Evolutionary conservation across 2,113 vertebrate genomes (phyloP).

Genomic region (Gavia stellata): DNA sequence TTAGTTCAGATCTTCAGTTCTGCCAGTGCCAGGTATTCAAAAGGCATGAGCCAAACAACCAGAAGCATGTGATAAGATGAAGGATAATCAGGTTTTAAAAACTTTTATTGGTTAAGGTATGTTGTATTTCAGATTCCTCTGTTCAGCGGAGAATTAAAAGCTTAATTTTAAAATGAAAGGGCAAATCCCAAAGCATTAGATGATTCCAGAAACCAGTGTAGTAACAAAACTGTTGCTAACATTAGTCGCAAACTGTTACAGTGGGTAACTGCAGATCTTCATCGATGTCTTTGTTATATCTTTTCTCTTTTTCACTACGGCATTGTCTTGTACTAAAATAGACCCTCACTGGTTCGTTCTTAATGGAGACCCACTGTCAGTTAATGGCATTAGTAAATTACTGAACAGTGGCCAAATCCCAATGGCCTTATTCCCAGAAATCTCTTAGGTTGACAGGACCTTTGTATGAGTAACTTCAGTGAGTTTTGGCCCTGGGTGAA

Average conservation of each 20-base stretch:
- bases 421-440: constrained; percentile 62
- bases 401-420: constrained; percentile 53
- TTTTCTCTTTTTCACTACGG: constrained; percentile 14
- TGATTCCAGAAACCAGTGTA: constrained; percentile 8
- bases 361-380: constrained; percentile 29
- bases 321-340: constrained; percentile 36
- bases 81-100: constrained; percentile 1
- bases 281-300: constrained; percentile 10
- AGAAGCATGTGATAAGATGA: background rate
- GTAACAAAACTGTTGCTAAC: background rate
- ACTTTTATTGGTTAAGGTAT: background rate
- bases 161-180: background rate
- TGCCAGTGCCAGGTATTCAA: background rate
- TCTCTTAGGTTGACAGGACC: constrained; percentile 42
- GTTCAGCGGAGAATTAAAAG: constrained; percentile 2
- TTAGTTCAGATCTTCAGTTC: background rate
- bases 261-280: constrained; percentile 17
- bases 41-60: background rate
- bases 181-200: background rate
- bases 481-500: constrained; percentile 50
- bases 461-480: constrained; percentile 32
- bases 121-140: background rate
- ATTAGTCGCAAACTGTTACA: background rate
- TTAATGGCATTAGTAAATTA: constrained; percentile 52
- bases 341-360: constrained; percentile 25